phyloP scores from a whole-genome alignment of 2,113 vertebrate genomes.

The Gila orcuttii region DNA sequence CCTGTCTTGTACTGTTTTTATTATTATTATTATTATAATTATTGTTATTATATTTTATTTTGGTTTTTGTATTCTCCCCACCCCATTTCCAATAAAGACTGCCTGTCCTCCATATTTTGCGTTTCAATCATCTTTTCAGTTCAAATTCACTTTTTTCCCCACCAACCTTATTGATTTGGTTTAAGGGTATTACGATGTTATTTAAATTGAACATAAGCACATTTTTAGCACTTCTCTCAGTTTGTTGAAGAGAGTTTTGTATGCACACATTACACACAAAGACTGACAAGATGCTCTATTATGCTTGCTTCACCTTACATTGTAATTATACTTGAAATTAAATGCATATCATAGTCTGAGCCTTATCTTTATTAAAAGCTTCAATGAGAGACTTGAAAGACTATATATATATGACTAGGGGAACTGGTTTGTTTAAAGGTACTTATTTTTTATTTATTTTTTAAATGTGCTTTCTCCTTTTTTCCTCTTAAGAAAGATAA shows the following conservation, averaged over 20 bases:
- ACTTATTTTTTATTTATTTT: neutral
- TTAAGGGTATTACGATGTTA: slow-evolving; percentile 20
- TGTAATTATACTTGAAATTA: slow-evolving; percentile 52
- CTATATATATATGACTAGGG: slow-evolving; percentile 67
- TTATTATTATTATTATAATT: slow-evolving; percentile 66
- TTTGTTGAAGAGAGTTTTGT: slow-evolving; percentile 35
- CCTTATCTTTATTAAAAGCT: slow-evolving; percentile 65
- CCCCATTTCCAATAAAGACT: slow-evolving; percentile 82
- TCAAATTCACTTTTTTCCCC: slow-evolving; percentile 30
- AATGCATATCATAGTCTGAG: slow-evolving; percentile 61
- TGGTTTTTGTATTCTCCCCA: slow-evolving; percentile 77
- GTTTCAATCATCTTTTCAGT: slow-evolving; percentile 79
- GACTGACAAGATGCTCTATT: slow-evolving; percentile 28
- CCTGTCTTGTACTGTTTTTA: slow-evolving; percentile 75
- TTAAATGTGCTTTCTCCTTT: neutral
- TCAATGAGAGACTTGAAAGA: slow-evolving; percentile 65
- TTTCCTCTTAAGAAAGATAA: slow-evolving; percentile 5
- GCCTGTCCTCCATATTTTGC: slow-evolving; percentile 80
- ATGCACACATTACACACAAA: slow-evolving; percentile 2
- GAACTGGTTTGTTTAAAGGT: slow-evolving; percentile 14
- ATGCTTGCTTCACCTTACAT: slow-evolving; percentile 43
- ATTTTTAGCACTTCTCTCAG: slow-evolving; percentile 12
- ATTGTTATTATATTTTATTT: slow-evolving; percentile 77
- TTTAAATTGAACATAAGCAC: slow-evolving; percentile 40
- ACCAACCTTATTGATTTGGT: slow-evolving; percentile 21